Conservation (phyloP, 2,113 vertebrate genomes). For the Trematomus loennbergii region DNA sequence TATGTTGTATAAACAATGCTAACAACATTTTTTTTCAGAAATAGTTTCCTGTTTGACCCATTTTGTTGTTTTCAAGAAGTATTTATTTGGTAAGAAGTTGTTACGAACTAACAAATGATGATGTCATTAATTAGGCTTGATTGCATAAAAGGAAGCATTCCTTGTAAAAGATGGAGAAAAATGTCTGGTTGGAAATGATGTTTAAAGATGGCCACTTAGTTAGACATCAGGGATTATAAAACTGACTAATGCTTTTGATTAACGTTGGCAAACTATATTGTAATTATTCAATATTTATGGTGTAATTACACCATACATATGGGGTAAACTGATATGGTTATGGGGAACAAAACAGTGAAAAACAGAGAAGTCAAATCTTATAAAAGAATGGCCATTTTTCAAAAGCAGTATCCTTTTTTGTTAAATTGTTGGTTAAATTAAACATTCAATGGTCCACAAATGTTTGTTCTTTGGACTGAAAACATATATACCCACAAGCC, state of each 20-base stretch:
- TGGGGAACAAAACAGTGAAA: background rate
- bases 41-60: background rate
- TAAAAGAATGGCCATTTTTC: background rate
- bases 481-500: background rate
- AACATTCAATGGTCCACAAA: background rate
- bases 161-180: background rate
- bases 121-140: background rate
- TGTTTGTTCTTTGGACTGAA: background rate
- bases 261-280: background rate
- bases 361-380: background rate
- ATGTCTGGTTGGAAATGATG: background rate
- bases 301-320: slow-evolving; percentile 5
- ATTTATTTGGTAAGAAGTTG: background rate
- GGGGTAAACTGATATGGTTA: background rate
- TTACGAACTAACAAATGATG: background rate
- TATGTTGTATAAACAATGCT: background rate
- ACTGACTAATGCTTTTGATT: background rate
- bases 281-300: slow-evolving; percentile 10
- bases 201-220: background rate
- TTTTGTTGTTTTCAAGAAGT: background rate
- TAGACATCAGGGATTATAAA: background rate
- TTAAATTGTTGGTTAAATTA: background rate
- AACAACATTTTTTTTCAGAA: background rate
- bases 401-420: background rate
- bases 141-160: background rate